A percentile compares a stretch with the other conserved stretches of the same genome.
These are phyloP conservation scores for Sinohyriopsis cumingii DNA, from an alignment of 2,888 invertebrate species.

Conservation along the genomic window DNA sequence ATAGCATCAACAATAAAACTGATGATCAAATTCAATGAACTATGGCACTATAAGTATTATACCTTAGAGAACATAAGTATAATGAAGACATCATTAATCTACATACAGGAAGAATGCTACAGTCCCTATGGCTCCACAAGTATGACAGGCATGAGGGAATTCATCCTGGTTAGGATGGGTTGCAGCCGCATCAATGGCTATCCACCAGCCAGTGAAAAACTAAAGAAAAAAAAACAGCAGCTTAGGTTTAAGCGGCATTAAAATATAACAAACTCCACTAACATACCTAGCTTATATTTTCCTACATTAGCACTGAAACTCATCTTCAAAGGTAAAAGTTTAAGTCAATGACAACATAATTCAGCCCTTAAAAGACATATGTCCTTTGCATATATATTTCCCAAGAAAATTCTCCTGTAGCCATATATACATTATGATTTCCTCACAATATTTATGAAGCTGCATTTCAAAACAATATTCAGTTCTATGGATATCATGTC, in stretches of 20 bases:
- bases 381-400: too few relatives aligned
- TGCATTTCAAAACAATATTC: too few relatives aligned
- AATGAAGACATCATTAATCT: neutral
- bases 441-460: too few relatives aligned
- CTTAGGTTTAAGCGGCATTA: neutral
- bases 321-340: neutral
- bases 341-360: too few relatives aligned
- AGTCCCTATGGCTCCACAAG: constrained; percentile 95
- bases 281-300: neutral
- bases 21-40: too few relatives aligned
- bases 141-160: constrained; percentile 81
- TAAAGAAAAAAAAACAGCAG: constrained; percentile 26
- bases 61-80: neutral
- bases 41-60: neutral
- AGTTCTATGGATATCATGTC: too few relatives aligned
- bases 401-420: too few relatives aligned
- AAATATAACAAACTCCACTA: neutral
- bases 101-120: constrained; percentile 92
- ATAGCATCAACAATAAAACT: too few relatives aligned
- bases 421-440: too few relatives aligned
- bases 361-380: too few relatives aligned
- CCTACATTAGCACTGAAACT: neutral
- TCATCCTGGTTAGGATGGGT: constrained; percentile 77
- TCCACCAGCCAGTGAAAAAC: constrained; percentile 98
- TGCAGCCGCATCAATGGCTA: constrained; percentile 94